phyloP scores from a whole-genome alignment of 2,113 vertebrate species.

The Ivindomyrus marchei region DNA sequence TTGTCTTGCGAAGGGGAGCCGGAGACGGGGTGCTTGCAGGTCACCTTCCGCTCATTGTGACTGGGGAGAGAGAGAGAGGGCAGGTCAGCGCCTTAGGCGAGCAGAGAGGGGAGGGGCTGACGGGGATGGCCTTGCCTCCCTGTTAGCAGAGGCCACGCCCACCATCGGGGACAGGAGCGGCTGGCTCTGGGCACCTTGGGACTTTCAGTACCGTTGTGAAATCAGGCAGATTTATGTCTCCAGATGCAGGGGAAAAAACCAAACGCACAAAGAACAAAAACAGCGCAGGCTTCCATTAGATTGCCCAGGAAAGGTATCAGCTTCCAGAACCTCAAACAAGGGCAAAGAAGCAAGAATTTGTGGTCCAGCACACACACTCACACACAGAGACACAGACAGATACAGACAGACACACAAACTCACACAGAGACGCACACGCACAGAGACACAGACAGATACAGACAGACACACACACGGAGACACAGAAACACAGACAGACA shows the following conservation, averaged over 20 bases:
- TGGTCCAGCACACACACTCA: neutral
- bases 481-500: too few relatives aligned
- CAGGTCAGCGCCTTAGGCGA: neutral
- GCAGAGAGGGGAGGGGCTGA: neutral
- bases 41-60: conserved; percentile 98
- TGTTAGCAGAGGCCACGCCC: neutral
- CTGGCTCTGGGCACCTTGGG: neutral
- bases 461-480: too few relatives aligned
- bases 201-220: neutral
- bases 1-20: conserved; percentile 91
- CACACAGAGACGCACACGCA: too few relatives aligned
- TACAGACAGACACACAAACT: too few relatives aligned
- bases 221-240: neutral
- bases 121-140: neutral
- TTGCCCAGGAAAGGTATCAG: neutral
- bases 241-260: neutral
- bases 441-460: too few relatives aligned
- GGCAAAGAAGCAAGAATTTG: neutral
- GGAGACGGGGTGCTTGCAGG: conserved; percentile 92
- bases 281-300: neutral
- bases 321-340: neutral
- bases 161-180: neutral
- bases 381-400: too few relatives aligned
- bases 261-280: neutral
- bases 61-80: conserved; percentile 51